Evolutionary conservation across 2,113 vertebrate species (phyloP).

Genomic region (Zosterops pallidus): DNA sequence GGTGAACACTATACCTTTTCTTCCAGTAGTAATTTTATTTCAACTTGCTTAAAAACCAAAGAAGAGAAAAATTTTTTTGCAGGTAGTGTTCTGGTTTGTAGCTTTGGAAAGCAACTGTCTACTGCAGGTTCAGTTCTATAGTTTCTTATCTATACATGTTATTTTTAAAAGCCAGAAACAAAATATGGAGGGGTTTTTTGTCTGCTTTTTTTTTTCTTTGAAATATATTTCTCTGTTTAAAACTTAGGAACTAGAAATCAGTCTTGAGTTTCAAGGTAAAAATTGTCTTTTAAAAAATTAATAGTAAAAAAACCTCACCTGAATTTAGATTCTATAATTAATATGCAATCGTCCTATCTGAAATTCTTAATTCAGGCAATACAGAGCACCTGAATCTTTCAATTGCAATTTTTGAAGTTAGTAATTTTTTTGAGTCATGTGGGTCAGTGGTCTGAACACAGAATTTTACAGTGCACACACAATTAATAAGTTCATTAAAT

Average conservation of each 20-base stretch:
- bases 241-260: not conserved
- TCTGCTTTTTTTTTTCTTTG: not conserved
- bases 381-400: constrained; percentile 42
- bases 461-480: constrained; percentile 1
- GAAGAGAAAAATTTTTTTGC: not conserved
- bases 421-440: constrained; percentile 6
- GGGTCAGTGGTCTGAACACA: not conserved
- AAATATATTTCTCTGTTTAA: not conserved
- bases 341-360: constrained; percentile 1
- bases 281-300: not conserved
- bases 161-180: not conserved
- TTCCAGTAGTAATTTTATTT: not conserved
- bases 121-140: not conserved
- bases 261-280: not conserved
- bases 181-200: not conserved
- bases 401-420: constrained; percentile 48
- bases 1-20: not conserved
- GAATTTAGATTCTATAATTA: constrained; percentile 4
- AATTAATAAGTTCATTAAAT: constrained; percentile 67
- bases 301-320: not conserved
- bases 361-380: constrained; percentile 5
- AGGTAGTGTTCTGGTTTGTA: not conserved
- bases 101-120: not conserved
- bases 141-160: not conserved
- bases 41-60: not conserved